phyloP scores from a whole-genome alignment of 92 coral and sea anemone genomes.

The Porites evermanni region DNA sequence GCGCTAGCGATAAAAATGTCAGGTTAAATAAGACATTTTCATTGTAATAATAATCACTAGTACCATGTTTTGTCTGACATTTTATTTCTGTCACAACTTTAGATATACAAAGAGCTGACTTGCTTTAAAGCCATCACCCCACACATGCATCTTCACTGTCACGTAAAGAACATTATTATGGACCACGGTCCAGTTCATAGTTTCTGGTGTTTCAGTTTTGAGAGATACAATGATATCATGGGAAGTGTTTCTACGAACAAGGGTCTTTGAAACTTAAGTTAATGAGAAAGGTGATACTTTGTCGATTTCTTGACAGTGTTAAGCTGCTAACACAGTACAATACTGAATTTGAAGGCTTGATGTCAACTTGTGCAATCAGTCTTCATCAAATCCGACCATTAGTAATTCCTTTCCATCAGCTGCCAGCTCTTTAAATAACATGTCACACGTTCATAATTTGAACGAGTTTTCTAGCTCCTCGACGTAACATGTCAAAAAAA shows the following conservation, averaged over 20 bases:
- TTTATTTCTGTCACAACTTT: neutral
- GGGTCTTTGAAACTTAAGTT: constrained; percentile 57
- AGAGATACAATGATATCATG: constrained; percentile 65
- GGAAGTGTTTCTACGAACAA: constrained; percentile 64
- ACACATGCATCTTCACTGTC: constrained; percentile 71
- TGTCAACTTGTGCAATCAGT: neutral
- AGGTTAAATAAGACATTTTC: too few relatives aligned
- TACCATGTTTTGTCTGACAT: too few relatives aligned
- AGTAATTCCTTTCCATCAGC: too few relatives aligned
- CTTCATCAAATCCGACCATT: too few relatives aligned
- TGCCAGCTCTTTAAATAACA: too few relatives aligned
- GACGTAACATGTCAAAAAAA: constrained; percentile 29
- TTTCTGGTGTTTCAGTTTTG: constrained; percentile 63
- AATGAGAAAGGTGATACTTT: constrained; percentile 53
- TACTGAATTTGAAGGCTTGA: constrained; percentile 18
- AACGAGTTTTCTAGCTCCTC: neutral
- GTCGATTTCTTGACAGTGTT: constrained; percentile 32
- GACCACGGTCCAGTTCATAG: constrained; percentile 70
- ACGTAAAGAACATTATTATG: constrained; percentile 55
- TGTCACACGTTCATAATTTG: neutral
- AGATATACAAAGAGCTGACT: constrained; percentile 54
- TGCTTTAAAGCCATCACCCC: constrained; percentile 53
- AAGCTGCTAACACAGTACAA: neutral
- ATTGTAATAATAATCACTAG: too few relatives aligned
- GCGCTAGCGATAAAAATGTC: too few relatives aligned